Evolutionary conservation across 1,140 invertebrate species (phyloP).

Genomic region (Kradibia gibbosae): DNA sequence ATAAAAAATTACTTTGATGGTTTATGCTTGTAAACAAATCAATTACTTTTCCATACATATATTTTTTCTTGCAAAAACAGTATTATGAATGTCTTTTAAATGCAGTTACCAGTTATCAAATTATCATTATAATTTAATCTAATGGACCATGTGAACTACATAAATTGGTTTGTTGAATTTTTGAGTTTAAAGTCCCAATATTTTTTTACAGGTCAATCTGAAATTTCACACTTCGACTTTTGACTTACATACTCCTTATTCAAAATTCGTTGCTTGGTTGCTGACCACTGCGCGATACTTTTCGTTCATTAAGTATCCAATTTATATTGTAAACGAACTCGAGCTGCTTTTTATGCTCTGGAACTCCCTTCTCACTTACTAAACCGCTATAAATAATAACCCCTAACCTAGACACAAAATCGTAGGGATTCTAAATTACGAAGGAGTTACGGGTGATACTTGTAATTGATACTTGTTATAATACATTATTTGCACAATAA

Average conservation of each 20-base stretch:
- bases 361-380: neutral
- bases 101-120: neutral
- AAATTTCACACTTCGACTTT: neutral
- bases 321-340: conserved; percentile 17
- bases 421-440: neutral
- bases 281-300: neutral
- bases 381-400: neutral
- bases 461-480: neutral
- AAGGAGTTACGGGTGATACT: neutral
- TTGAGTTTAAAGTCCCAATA: neutral
- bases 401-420: conserved; percentile 21
- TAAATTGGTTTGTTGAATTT: neutral
- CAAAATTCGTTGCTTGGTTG: neutral
- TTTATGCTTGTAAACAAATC: neutral
- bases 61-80: neutral
- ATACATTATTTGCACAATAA: neutral
- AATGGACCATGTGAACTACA: neutral
- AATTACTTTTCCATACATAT: neutral
- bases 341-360: neutral
- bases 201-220: conserved; percentile 15
- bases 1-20: neutral
- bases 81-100: neutral
- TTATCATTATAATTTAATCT: neutral
- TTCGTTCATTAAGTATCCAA: conserved; percentile 26
- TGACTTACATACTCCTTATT: conserved; percentile 10